phyloP scores from a whole-genome alignment of 2,797 vertebrate genomes.

The Jordanella pulchra region DNA sequence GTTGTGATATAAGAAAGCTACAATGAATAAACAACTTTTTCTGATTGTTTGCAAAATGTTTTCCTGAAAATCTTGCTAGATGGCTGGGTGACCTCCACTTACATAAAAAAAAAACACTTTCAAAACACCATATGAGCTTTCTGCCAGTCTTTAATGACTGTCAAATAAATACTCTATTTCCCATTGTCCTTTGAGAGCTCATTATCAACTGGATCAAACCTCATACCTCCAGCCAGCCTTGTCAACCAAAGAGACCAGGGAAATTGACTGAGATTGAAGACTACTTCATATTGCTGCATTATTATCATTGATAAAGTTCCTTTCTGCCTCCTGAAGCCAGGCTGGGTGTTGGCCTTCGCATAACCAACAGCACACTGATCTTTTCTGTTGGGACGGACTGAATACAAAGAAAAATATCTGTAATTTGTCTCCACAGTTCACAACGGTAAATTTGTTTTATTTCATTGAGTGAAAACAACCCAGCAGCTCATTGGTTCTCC shows the following conservation, averaged over 20 bases:
- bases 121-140: conserved; percentile 35
- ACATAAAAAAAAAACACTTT: conserved; percentile 1
- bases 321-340: conserved; percentile 37
- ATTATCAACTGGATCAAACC: conserved; percentile 56
- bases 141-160: conserved; percentile 18
- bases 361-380: conserved; percentile 27
- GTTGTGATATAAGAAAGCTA: not conserved
- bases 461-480: conserved; percentile 8
- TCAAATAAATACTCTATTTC: conserved; percentile 36
- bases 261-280: conserved; percentile 22
- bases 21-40: conserved; percentile 5
- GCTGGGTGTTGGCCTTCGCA: conserved; percentile 36
- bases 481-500: not conserved
- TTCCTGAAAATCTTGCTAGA: conserved; percentile 33
- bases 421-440: conserved; percentile 28
- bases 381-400: conserved; percentile 11
- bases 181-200: conserved; percentile 46
- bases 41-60: conserved; percentile 35
- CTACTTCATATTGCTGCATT: conserved; percentile 28
- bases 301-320: conserved; percentile 51
- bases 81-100: conserved; percentile 19
- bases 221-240: conserved; percentile 57
- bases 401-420: conserved; percentile 14
- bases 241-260: conserved; percentile 65
- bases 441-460: conserved; percentile 3